Percentiles rank a stretch among this genome's conserved stretches.
Conservation (phyloP, 2,888 invertebrate species). For the Xiphydria camelus region DNA sequence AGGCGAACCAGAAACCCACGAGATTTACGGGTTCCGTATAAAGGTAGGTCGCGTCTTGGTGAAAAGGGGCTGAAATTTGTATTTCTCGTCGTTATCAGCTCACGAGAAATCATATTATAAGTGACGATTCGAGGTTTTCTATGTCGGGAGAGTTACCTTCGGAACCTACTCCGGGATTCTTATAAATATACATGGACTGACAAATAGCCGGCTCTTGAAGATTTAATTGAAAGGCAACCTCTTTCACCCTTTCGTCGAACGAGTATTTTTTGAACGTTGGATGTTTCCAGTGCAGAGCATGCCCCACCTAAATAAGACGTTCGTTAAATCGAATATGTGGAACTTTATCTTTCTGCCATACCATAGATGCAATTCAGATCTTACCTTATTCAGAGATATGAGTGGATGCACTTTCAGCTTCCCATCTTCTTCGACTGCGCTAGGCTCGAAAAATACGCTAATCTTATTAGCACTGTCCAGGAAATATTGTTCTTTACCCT, state of each 20-base stretch:
- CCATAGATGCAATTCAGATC: slow-evolving; percentile 15
- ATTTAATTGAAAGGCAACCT: slow-evolving; percentile 73
- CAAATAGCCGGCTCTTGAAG: slow-evolving; percentile 80
- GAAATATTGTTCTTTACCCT: slow-evolving; percentile 79
- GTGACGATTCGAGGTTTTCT: no score
- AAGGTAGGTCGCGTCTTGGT: slow-evolving; percentile 89
- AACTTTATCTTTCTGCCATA: slow-evolving; percentile 7
- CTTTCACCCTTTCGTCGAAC: slow-evolving; percentile 81
- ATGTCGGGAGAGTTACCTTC: slow-evolving; percentile 78
- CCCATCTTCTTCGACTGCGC: slow-evolving; percentile 77
- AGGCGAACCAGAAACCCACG: slow-evolving; percentile 93
- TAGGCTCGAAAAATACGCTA: slow-evolving; percentile 86
- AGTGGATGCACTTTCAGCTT: slow-evolving; percentile 69
- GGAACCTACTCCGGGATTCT: slow-evolving; percentile 88
- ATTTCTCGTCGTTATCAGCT: no score
- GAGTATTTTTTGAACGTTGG: slow-evolving; percentile 81
- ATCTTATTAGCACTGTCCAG: slow-evolving; percentile 91
- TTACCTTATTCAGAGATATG: slow-evolving; percentile 74
- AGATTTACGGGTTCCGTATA: slow-evolving; percentile 81
- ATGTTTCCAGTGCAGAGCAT: slow-evolving; percentile 81
- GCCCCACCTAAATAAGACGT: slow-evolving; percentile 69
- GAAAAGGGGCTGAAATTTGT: slow-evolving; percentile 65
- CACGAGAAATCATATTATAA: not conserved
- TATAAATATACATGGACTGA: slow-evolving; percentile 98
- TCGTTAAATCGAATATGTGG: slow-evolving; percentile 2